These are phyloP conservation scores for Australoheros scitulus DNA, from an alignment of 2,113 vertebrate species.

Conservation along the genomic window DNA sequence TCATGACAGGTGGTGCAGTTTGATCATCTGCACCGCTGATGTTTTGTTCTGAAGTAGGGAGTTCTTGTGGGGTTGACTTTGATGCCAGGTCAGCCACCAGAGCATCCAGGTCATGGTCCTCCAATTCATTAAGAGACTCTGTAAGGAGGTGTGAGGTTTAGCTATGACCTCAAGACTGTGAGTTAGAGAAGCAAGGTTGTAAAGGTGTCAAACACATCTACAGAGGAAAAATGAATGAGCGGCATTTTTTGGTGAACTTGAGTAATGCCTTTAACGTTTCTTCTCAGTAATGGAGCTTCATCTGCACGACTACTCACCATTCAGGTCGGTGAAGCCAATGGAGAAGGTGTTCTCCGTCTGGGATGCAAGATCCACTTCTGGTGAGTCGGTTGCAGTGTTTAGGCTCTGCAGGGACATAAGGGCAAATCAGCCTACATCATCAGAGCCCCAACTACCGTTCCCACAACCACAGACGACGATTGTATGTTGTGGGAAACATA, in stretches of 20 bases:
- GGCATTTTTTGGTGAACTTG: background rate
- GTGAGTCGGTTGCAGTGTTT: slow-evolving; percentile 69
- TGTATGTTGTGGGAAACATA: background rate
- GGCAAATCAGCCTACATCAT: background rate
- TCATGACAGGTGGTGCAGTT: background rate
- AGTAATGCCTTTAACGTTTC: background rate
- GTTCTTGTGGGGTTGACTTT: slow-evolving; percentile 3
- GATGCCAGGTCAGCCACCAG: slow-evolving; percentile 90
- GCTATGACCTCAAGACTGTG: background rate
- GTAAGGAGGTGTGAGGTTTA: background rate
- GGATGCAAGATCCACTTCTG: slow-evolving; percentile 48
- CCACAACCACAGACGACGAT: background rate
- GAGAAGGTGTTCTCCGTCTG: slow-evolving; percentile 79
- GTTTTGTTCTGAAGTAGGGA: background rate
- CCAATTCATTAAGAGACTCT: slow-evolving; percentile 89
- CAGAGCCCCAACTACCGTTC: background rate
- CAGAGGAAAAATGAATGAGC: background rate
- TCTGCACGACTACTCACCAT: slow-evolving; percentile 77
- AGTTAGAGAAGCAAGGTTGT: background rate
- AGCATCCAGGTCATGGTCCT: slow-evolving; percentile 90
- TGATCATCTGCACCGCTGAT: background rate
- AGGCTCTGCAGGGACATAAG: slow-evolving; percentile 80
- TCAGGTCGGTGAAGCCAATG: slow-evolving; percentile 87
- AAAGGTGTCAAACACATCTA: background rate
- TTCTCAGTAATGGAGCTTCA: background rate